Evolutionary conservation across 2,113 vertebrate genomes (phyloP).

Genomic region (Callopanchax toddi): DNA sequence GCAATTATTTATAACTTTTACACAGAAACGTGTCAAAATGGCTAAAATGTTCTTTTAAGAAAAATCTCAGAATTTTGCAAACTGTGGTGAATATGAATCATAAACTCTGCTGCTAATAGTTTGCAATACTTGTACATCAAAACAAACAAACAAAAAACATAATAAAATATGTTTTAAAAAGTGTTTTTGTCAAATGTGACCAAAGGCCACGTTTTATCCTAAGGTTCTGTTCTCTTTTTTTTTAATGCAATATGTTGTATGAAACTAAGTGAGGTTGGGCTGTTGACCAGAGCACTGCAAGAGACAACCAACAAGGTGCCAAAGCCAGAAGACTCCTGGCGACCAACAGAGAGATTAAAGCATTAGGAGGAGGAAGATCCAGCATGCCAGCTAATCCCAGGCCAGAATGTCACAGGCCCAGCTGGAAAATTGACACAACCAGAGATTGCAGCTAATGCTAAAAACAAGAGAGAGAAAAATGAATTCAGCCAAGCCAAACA

Average conservation of each 20-base stretch:
- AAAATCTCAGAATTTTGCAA: too few species aligned
- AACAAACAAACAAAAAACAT: too few species aligned
- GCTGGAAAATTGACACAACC: constrained; percentile 63
- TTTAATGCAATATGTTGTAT: background rate
- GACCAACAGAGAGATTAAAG: constrained; percentile 76
- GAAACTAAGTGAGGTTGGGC: background rate
- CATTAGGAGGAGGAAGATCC: constrained; percentile 78
- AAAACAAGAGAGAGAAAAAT: constrained; percentile 8
- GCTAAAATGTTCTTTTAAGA: too few species aligned
- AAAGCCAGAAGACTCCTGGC: constrained; percentile 53
- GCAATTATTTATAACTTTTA: too few species aligned
- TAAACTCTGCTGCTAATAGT: too few species aligned
- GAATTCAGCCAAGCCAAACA: background rate
- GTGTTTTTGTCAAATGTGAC: too few species aligned
- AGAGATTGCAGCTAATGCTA: constrained; percentile 35
- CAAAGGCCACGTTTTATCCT: background rate
- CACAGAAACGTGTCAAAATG: too few species aligned
- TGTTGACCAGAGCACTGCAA: constrained; percentile 14
- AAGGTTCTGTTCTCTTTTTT: background rate
- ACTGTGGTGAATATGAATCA: too few species aligned
- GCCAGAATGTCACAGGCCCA: constrained; percentile 65
- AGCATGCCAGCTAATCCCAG: constrained; percentile 77
- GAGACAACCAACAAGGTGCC: constrained; percentile 39
- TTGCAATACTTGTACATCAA: too few species aligned
- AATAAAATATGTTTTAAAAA: too few species aligned